phyloP scores from a whole-genome alignment of 2,888 invertebrate genomes.

The Cremastinae sp. region DNA sequence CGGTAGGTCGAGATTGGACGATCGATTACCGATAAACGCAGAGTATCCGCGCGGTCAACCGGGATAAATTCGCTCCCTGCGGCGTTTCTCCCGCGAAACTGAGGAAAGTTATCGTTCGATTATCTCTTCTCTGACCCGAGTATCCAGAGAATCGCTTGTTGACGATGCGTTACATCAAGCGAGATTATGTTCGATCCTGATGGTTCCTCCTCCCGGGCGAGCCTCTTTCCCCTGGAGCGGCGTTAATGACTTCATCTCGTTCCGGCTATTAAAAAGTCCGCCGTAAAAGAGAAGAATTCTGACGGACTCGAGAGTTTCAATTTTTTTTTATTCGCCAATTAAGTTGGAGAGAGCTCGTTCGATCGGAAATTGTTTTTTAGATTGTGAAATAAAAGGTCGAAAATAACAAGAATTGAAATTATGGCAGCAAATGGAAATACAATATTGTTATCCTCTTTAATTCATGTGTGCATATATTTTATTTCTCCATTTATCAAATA shows the following conservation, averaged over 20 bases:
- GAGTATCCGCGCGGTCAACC: constrained; percentile 52
- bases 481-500: too few relatives aligned
- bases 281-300: background rate
- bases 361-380: too few relatives aligned
- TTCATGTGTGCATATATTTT: too few relatives aligned
- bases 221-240: background rate
- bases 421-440: too few relatives aligned
- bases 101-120: constrained; percentile 53
- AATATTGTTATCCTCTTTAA: too few relatives aligned
- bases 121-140: constrained; percentile 56
- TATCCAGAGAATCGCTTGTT: constrained; percentile 53
- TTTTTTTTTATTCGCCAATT: too few relatives aligned
- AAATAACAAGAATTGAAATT: too few relatives aligned
- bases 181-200: constrained; percentile 40
- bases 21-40: constrained; percentile 59
- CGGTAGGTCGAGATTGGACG: constrained; percentile 44
- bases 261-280: too few relatives aligned
- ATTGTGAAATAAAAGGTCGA: background rate
- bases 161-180: constrained; percentile 53
- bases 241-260: constrained; percentile 10
- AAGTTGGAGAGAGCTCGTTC: background rate
- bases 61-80: constrained; percentile 46
- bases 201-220: background rate
- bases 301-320: background rate
- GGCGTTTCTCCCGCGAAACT: constrained; percentile 47